These are phyloP conservation scores for Acrossocheilus wenchowensis DNA, from an alignment of 2,797 vertebrate genomes.

Conservation along the genomic window DNA sequence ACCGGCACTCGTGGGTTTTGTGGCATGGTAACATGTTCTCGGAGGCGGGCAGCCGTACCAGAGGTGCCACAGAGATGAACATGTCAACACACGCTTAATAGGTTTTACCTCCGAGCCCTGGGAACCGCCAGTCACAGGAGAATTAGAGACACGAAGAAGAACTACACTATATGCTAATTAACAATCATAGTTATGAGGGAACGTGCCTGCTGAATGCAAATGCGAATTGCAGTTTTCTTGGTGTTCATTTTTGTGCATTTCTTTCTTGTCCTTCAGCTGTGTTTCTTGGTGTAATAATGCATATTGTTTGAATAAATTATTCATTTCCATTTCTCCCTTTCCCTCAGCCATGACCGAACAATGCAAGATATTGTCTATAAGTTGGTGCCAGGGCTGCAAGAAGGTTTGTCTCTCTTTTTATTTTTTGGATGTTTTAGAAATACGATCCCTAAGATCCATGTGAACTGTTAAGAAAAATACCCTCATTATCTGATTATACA, in stretches of 20 bases:
- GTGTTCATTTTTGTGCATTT: neutral
- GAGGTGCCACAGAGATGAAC: conserved; percentile 30
- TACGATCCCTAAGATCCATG: neutral
- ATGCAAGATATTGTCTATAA: conserved; percentile 99
- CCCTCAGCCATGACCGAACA: conserved; percentile 96
- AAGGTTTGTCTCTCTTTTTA: conserved; percentile 82
- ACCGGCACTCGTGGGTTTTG: conserved; percentile 31
- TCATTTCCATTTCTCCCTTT: conserved; percentile 9
- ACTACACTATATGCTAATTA: conserved; percentile 15
- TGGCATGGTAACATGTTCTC: conserved; percentile 50
- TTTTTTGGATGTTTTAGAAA: neutral
- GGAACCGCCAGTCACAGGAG: conserved; percentile 21
- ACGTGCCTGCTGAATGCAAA: conserved; percentile 21
- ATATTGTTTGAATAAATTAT: conserved; percentile 10
- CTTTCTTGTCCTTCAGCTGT: conserved; percentile 17
- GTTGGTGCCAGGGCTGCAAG: conserved; percentile 96
- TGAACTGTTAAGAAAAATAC: neutral
- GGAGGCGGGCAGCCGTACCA: conserved; percentile 7
- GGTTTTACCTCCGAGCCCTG: conserved; percentile 31
- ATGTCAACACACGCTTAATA: conserved; percentile 48
- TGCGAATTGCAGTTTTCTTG: conserved; percentile 2
- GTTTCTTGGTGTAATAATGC: conserved; percentile 12
- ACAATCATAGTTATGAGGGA: conserved; percentile 17
- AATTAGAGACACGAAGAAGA: conserved; percentile 6
- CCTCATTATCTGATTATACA: neutral